Evolutionary conservation across 2,113 vertebrate species (phyloP), one percentile per base, ranked within the genome.

Genomic region (Rhegmatorhina hoffmannsi): DNA sequence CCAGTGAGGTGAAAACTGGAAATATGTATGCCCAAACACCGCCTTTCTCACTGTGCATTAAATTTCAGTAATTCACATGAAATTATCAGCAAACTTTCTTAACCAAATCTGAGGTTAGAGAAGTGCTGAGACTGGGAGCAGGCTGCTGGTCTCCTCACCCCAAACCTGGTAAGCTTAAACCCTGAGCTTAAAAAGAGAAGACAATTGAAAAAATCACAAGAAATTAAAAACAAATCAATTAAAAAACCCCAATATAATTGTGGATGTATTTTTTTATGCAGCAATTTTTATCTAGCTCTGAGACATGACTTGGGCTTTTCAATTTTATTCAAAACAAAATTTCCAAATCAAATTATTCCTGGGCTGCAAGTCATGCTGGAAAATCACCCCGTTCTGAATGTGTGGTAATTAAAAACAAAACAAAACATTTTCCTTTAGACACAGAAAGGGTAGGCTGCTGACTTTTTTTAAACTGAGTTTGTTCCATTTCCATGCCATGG

Each of bases 1-100:
- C 63, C 2, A 2, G 9, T 10, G 43, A 13, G 5, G 17, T 55
- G 40, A 58, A 43, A 84, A 58, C 10, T n/a, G 25, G 43, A 63
- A 78, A 78, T 13, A 34, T 0, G 0, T 13, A 2, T 78, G n/a
- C 70, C 26, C 44, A 43, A 7, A 18, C 1, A 3, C 11, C 25
- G 40, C 17, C 25, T 50, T 8, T 13, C 55, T 64, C 16, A 20
- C 11, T 78, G 29, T 26, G 74, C 38, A 29, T 21, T 29, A 73
- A 20, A 64, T 56, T 76, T 74, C 33, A n/a, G 40, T n/a, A 31
- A 88, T 55, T 49, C 7, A 9, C 25, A 19, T 25, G 29, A 83
- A 94, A 91, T 74, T 64, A 36, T 52, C 18, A 3, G 49, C 43
- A 50, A 93, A 62, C 36, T 89, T 84, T n/a, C 62, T 21, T 44